Percentiles rank a stretch among this genome's conserved stretches.
Evolutionary conservation across 1,140 invertebrate genomes (phyloP).

Genomic region (Euwallacea similis): DNA sequence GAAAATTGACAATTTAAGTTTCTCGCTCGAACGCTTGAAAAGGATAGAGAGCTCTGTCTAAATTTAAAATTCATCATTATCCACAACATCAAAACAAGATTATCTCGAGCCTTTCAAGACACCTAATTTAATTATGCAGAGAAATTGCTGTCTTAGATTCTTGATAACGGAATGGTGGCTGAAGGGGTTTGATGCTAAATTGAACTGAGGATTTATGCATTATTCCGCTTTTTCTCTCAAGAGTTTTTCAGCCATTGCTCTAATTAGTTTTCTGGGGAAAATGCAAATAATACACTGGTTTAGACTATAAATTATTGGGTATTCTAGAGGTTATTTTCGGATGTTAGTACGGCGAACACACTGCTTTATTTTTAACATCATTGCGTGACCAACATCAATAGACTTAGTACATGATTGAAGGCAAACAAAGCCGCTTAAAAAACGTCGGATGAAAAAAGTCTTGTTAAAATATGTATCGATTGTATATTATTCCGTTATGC

Average conservation of each 20-base stretch:
- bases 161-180: slow-evolving; percentile 38
- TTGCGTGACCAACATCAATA: too few relatives aligned
- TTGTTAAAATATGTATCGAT: slow-evolving; percentile 12
- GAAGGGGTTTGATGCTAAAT: slow-evolving; percentile 32
- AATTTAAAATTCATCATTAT: slow-evolving; percentile 42
- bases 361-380: not conserved
- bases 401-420: too few relatives aligned
- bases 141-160: slow-evolving; percentile 42
- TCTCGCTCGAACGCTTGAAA: slow-evolving; percentile 32
- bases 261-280: slow-evolving; percentile 9
- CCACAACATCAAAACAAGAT: slow-evolving; percentile 41
- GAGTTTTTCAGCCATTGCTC: not conserved
- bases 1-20: slow-evolving; percentile 39
- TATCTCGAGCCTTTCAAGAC: slow-evolving; percentile 41
- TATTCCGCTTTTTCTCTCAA: slow-evolving; percentile 16
- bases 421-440: too few relatives aligned
- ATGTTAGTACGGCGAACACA: not conserved
- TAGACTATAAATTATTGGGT: not conserved
- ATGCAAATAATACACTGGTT: not conserved
- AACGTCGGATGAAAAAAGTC: not conserved
- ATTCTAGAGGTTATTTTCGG: not conserved
- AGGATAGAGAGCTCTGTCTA: slow-evolving; percentile 28
- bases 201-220: slow-evolving; percentile 21
- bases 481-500: slow-evolving; percentile 15
- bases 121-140: slow-evolving; percentile 40